These are phyloP conservation scores for Castor canadensis DNA, from an alignment of 2,113 vertebrate genomes.

Conservation along the genomic window DNA sequence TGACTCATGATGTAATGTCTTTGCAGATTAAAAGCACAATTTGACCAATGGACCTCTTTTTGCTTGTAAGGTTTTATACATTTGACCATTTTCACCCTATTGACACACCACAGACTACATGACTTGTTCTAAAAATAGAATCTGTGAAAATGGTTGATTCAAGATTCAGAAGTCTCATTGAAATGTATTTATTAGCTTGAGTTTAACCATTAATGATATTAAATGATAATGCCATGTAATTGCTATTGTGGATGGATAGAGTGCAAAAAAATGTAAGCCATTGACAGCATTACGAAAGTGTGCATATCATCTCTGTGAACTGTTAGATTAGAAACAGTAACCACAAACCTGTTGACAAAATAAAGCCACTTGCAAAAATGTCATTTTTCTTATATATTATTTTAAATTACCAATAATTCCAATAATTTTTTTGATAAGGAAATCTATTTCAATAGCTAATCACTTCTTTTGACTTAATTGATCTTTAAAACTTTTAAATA, in stretches of 20 bases:
- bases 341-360: not conserved
- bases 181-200: not conserved
- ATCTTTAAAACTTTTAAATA: not conserved
- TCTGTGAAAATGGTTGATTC: conserved; percentile 56
- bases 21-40: conserved; percentile 79
- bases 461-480: not conserved
- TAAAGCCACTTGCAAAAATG: not conserved
- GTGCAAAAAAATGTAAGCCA: not conserved
- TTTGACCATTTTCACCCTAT: conserved; percentile 73
- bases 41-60: conserved; percentile 69
- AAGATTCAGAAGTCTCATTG: conserved; percentile 67
- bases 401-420: not conserved
- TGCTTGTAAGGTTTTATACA: conserved; percentile 66
- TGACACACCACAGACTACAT: conserved; percentile 57
- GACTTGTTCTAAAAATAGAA: conserved; percentile 76
- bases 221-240: not conserved
- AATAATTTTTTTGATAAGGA: conserved; percentile 39
- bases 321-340: not conserved
- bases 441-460: not conserved
- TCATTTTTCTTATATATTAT: not conserved
- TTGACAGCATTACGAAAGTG: not conserved
- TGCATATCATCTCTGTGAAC: not conserved
- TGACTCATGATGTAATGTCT: conserved; percentile 84
- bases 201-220: not conserved
- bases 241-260: not conserved